Percentiles rank a stretch among this genome's conserved stretches.
phyloP scores from a whole-genome alignment of 2,113 vertebrate species.

The Xerus inauris region DNA sequence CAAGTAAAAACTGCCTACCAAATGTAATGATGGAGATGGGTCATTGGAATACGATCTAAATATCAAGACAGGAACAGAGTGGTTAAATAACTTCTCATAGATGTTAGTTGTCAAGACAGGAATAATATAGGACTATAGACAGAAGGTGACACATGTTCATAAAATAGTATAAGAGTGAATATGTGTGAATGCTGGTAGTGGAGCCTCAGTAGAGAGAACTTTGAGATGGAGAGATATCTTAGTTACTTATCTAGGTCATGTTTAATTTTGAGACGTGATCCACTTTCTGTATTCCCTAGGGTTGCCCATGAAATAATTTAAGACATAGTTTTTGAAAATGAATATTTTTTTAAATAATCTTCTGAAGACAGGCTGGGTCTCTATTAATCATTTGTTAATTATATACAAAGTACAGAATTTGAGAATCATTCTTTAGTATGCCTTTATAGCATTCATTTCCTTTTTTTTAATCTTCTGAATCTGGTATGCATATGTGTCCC shows the following conservation, averaged over 20 bases:
- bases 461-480: not conserved
- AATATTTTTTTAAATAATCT: not conserved
- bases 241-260: not conserved
- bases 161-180: not conserved
- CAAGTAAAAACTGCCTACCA: not conserved
- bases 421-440: not conserved
- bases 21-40: not conserved
- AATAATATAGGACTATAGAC: not conserved
- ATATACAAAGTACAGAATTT: not conserved
- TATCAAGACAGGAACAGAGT: not conserved
- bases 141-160: not conserved
- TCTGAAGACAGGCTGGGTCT: not conserved
- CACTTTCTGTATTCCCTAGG: not conserved
- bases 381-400: not conserved
- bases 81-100: not conserved
- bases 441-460: not conserved
- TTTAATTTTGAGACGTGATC: not conserved
- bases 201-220: not conserved
- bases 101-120: not conserved
- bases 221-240: not conserved
- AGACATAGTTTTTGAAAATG: not conserved
- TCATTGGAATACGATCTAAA: not conserved
- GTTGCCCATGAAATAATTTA: not conserved
- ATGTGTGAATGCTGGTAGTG: not conserved
- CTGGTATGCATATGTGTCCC: not conserved